phyloP scores from a whole-genome alignment of 2,888 invertebrate species.

The Lasioglossum oenotherae region DNA sequence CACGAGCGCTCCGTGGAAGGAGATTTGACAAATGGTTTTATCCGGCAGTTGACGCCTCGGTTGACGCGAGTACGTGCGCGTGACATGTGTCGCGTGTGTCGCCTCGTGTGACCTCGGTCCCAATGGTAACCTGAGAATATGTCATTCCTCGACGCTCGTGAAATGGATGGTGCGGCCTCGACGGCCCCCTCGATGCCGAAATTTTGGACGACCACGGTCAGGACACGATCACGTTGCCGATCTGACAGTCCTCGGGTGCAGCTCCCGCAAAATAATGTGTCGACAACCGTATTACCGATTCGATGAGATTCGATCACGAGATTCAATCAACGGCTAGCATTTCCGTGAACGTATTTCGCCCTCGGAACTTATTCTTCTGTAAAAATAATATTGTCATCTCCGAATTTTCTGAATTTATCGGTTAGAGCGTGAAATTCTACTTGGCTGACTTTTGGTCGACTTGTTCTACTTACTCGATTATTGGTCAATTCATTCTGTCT shows the following conservation, averaged over 20 bases:
- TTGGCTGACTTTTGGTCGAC: neutral
- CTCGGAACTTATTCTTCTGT: no score
- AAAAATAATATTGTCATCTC: neutral
- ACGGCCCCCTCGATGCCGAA: slow-evolving; percentile 49
- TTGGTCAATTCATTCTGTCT: neutral
- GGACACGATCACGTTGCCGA: slow-evolving; percentile 24
- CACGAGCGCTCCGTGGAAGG: slow-evolving; percentile 50
- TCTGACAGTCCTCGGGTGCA: slow-evolving; percentile 24
- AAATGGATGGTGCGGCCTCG: slow-evolving; percentile 57
- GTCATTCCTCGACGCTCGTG: slow-evolving; percentile 61
- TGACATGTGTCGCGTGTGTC: slow-evolving; percentile 75
- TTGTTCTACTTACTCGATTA: neutral
- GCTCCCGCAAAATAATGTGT: slow-evolving; percentile 32
- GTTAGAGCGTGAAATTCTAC: neutral
- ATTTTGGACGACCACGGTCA: slow-evolving; percentile 36
- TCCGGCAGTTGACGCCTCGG: slow-evolving; percentile 73
- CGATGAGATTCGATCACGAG: slow-evolving; percentile 21
- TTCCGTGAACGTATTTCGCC: neutral
- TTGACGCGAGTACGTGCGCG: slow-evolving; percentile 70
- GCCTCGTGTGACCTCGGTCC: slow-evolving; percentile 60
- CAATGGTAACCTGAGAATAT: slow-evolving; percentile 65
- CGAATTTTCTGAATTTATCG: neutral
- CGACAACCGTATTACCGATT: slow-evolving; percentile 29
- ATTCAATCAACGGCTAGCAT: neutral
- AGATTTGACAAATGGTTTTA: slow-evolving; percentile 77